These are phyloP conservation scores for Acromyrmex charruanus DNA, from an alignment of 1,140 invertebrate species.

Conservation along the genomic window DNA sequence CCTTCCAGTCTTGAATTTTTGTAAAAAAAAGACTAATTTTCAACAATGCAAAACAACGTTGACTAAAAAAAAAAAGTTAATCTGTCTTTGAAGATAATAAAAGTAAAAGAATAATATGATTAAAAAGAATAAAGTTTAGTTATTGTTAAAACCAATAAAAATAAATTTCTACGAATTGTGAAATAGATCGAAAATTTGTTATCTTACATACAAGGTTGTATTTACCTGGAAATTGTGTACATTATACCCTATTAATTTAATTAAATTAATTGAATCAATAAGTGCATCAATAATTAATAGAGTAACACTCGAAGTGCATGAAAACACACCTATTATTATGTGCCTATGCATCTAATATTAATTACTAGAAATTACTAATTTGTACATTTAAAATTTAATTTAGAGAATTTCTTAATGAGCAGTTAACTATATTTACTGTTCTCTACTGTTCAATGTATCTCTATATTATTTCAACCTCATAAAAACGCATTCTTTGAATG, in stretches of 20 bases:
- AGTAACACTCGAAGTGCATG: not conserved
- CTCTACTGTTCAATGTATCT: too few species aligned
- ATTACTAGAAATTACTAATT: not conserved
- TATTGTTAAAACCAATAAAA: not conserved
- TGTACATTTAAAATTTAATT: constrained; percentile 8
- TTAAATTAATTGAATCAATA: not conserved
- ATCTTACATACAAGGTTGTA: not conserved
- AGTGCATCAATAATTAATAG: constrained; percentile 32
- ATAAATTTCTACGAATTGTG: not conserved
- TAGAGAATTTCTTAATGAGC: not conserved
- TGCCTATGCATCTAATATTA: not conserved
- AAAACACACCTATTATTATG: not conserved
- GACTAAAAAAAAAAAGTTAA: not conserved
- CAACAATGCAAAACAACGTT: not conserved
- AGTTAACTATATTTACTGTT: not conserved
- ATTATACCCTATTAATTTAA: too few species aligned
- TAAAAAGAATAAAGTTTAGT: too few species aligned
- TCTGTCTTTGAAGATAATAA: not conserved
- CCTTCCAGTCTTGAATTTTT: too few species aligned
- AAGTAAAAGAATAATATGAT: too few species aligned
- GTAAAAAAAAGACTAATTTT: too few species aligned
- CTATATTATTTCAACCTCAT: not conserved
- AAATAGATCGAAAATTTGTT: not conserved
- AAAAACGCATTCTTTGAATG: not conserved
- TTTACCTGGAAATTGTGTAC: not conserved